These are phyloP conservation scores for Parambassis ranga DNA, from an alignment of 2,797 vertebrate genomes.

Conservation along the genomic window DNA sequence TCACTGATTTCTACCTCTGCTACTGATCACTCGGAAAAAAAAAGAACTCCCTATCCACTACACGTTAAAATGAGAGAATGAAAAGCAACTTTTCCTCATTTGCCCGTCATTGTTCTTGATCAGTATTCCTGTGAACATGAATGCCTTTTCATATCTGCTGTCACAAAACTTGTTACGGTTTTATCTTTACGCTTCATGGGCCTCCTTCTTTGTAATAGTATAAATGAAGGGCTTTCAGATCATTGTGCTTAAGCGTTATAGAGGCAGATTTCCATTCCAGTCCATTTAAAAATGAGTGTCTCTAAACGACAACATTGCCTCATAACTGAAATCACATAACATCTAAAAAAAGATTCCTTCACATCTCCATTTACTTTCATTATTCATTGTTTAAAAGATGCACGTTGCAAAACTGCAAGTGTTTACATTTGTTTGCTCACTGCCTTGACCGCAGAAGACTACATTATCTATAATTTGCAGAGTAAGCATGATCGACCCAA, in stretches of 20 bases:
- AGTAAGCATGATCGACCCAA: constrained; percentile 11
- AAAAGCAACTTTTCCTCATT: not conserved
- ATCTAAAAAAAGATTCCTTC: no score
- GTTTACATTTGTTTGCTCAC: constrained; percentile 53
- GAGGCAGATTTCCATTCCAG: no score
- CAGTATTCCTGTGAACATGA: not conserved
- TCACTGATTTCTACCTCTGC: constrained; percentile 22
- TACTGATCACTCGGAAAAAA: not conserved
- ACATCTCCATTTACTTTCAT: not conserved
- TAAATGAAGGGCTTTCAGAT: not conserved
- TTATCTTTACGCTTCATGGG: not conserved
- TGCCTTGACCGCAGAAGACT: constrained; percentile 23
- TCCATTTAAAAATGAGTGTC: no score
- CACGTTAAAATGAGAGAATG: no score
- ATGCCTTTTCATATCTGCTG: not conserved
- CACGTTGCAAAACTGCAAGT: constrained; percentile 12
- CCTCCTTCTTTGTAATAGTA: not conserved
- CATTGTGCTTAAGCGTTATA: not conserved
- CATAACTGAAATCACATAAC: not conserved
- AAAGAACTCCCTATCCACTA: no score
- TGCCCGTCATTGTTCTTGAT: not conserved
- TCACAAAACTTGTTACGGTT: not conserved
- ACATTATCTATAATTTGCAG: constrained; percentile 40
- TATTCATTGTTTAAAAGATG: constrained; percentile 2
- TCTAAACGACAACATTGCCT: fast-evolving